phyloP scores from a whole-genome alignment of 1,140 invertebrate genomes.

The Drosophila takahashii region DNA sequence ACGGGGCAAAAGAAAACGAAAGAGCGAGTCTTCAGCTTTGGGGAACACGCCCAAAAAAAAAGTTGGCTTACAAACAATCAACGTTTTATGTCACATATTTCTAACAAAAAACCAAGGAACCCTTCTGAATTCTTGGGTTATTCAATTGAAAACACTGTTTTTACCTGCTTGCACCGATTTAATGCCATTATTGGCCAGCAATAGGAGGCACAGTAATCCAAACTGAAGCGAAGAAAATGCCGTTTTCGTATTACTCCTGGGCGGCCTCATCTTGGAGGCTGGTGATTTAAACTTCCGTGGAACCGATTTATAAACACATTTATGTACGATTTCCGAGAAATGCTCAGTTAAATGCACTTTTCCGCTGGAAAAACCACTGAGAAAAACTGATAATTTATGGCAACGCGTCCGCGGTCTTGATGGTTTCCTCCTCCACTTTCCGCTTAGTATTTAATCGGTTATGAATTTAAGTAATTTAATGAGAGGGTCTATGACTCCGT shows the following conservation, averaged over 20 bases:
- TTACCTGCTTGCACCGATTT: conserved; percentile 67
- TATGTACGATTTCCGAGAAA: conserved; percentile 26
- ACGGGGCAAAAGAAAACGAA: conserved; percentile 63
- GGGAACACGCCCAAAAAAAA: conserved; percentile 72
- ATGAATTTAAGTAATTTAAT: conserved; percentile 6
- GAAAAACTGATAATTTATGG: conserved; percentile 22
- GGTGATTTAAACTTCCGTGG: conserved; percentile 25
- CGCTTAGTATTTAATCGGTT: not conserved
- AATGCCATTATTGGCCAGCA: conserved; percentile 64
- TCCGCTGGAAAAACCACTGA: conserved; percentile 11
- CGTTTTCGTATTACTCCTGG: conserved; percentile 7
- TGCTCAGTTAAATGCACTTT: conserved; percentile 55
- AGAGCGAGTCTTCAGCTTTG: conserved; percentile 71
- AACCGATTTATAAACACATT: conserved; percentile 59
- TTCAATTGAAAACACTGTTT: not conserved
- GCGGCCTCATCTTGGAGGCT: conserved; percentile 56
- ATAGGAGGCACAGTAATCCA: conserved; percentile 42
- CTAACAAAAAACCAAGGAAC: not conserved
- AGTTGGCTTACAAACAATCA: conserved; percentile 66
- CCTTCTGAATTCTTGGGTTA: not conserved
- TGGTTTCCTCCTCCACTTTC: not conserved
- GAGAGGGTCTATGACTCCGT: not conserved
- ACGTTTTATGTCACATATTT: conserved; percentile 45
- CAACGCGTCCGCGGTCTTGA: conserved; percentile 18
- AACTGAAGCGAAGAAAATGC: conserved; percentile 39